Evolutionary conservation across 1,140 invertebrate genomes (phyloP).

Genomic region (Bombus impatiens): DNA sequence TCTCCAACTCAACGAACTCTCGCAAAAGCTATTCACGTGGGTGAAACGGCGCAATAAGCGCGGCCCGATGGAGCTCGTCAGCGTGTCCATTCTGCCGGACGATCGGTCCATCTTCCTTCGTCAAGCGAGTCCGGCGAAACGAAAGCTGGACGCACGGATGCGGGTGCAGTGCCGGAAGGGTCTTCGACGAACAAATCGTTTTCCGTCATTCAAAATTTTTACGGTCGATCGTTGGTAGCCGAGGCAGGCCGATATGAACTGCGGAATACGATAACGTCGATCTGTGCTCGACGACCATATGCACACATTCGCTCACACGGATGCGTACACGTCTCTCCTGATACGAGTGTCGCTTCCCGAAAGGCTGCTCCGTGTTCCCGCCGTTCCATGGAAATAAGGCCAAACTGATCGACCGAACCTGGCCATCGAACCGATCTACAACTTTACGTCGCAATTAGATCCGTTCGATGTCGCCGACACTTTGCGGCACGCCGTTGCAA

Average conservation of each 20-base stretch:
- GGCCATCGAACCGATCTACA: slow-evolving; percentile 15
- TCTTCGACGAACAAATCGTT: neutral
- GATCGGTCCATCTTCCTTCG: neutral
- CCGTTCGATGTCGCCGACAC: slow-evolving; percentile 22
- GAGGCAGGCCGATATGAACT: slow-evolving; percentile 25
- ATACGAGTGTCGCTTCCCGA: slow-evolving; percentile 21
- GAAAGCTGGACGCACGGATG: neutral
- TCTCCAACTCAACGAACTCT: neutral
- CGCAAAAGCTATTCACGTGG: neutral
- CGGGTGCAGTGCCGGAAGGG: neutral
- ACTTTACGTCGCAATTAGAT: slow-evolving; percentile 54
- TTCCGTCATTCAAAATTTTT: slow-evolving; percentile 14
- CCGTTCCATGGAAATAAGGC: slow-evolving; percentile 47
- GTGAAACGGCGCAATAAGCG: slow-evolving; percentile 10
- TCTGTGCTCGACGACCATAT: neutral
- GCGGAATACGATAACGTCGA: slow-evolving; percentile 32
- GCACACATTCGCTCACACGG: neutral
- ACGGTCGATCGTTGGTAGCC: neutral
- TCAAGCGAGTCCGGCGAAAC: neutral
- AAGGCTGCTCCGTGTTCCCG: slow-evolving; percentile 13
- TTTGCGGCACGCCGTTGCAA: neutral
- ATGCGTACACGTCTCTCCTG: neutral
- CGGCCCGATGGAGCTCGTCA: neutral
- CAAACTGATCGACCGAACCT: slow-evolving; percentile 25
- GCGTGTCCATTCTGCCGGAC: slow-evolving; percentile 10